Percentiles rank a stretch among this genome's conserved stretches.
Conservation (phyloP, 1,140 invertebrate species). For the Ooceraea biroi region DNA sequence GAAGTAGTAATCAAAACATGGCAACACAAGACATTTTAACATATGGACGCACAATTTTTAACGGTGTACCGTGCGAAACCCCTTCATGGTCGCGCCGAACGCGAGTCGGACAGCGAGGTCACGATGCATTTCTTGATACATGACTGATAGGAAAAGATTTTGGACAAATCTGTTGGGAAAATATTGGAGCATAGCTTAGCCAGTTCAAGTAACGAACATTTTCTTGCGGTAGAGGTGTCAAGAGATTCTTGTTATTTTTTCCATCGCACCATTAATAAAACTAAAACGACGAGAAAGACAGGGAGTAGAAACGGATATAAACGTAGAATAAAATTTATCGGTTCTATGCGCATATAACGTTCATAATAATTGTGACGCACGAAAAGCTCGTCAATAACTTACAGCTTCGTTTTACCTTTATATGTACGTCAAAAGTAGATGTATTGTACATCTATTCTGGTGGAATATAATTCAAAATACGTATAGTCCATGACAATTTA, state of each 20-base stretch:
- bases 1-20: too few relatives aligned
- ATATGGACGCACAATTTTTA: too few relatives aligned
- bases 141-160: constrained; percentile 39
- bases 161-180: constrained; percentile 40
- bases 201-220: neutral
- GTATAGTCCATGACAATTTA: constrained; percentile 62
- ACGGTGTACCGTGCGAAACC: constrained; percentile 71
- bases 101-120: constrained; percentile 30
- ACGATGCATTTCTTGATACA: constrained; percentile 26
- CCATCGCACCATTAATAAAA: neutral
- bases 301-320: neutral
- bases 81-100: constrained; percentile 17
- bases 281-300: neutral
- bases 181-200: neutral
- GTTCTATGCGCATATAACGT: neutral
- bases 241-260: neutral
- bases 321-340: neutral
- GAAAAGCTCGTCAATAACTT: constrained; percentile 32
- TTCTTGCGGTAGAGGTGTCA: neutral
- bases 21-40: too few relatives aligned
- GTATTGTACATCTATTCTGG: constrained; percentile 51
- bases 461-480: constrained; percentile 61
- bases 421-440: constrained; percentile 39
- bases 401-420: constrained; percentile 33
- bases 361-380: constrained; percentile 34